phyloP scores from a whole-genome alignment of 1,140 invertebrate genomes.

The Ptiloglossa arizonensis region DNA sequence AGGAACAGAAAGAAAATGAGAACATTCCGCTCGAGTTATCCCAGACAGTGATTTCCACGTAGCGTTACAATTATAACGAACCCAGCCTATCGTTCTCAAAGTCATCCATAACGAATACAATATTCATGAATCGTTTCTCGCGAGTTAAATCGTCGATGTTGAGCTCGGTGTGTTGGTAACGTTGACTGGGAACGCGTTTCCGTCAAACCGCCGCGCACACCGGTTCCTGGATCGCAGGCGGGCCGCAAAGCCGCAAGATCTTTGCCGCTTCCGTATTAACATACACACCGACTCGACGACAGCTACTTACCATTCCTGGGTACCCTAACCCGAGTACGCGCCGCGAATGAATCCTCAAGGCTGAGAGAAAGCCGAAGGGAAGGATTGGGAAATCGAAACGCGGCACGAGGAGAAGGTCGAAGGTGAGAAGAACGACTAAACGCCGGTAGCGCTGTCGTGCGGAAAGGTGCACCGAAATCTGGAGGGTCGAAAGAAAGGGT shows the following conservation, averaged over 20 bases:
- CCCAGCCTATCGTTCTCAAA: neutral
- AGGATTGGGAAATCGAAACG: neutral
- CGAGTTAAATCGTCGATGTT: neutral
- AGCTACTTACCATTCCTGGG: constrained; percentile 24
- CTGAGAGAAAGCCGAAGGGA: too few relatives aligned
- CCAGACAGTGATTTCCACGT: too few relatives aligned
- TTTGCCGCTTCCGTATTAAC: constrained; percentile 29
- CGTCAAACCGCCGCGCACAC: neutral
- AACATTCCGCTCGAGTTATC: too few relatives aligned
- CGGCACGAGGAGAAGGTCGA: neutral
- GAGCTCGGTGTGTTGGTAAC: neutral
- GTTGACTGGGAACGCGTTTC: neutral
- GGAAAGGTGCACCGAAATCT: constrained; percentile 15
- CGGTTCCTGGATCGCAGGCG: neutral
- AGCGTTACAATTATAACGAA: neutral
- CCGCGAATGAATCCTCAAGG: constrained; percentile 18
- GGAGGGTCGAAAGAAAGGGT: neutral
- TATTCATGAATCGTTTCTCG: neutral
- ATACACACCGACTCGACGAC: constrained; percentile 16
- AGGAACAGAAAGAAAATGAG: too few relatives aligned
- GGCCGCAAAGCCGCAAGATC: constrained; percentile 9
- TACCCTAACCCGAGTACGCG: neutral
- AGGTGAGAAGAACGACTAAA: constrained; percentile 30
- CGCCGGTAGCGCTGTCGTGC: neutral
- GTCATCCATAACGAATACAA: neutral